Percentiles rank a stretch among this genome's conserved stretches.
Evolutionary conservation across 2,113 vertebrate genomes (phyloP).

Genomic region (Tenrec ecaudatus): DNA sequence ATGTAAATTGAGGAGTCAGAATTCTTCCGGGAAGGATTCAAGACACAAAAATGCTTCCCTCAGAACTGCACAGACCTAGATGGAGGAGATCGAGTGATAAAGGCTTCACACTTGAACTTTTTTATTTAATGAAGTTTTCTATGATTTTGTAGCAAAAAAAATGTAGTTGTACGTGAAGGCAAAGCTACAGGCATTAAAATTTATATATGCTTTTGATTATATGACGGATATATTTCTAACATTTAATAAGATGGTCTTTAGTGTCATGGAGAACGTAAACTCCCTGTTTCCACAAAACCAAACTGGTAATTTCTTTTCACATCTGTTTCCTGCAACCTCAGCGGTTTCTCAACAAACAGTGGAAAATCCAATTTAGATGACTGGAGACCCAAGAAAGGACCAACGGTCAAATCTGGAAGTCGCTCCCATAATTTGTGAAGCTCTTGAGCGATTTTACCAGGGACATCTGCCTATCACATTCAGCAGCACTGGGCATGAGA

Average conservation of each 20-base stretch:
- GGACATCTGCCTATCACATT: neutral
- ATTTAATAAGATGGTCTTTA: neutral
- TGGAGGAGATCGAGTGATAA: too few relatives aligned
- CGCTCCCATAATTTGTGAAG: neutral
- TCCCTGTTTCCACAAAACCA: neutral
- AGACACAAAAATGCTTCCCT: too few relatives aligned
- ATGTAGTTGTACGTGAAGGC: neutral
- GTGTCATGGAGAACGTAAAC: neutral
- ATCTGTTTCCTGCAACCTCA: neutral
- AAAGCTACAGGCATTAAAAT: neutral
- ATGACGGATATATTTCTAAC: neutral
- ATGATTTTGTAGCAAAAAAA: neutral
- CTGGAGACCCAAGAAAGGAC: neutral
- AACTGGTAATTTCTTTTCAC: neutral
- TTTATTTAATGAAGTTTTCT: too few relatives aligned
- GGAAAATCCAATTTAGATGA: neutral
- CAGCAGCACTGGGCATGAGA: neutral
- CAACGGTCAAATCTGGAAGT: neutral
- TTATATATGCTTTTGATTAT: neutral
- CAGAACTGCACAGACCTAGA: too few relatives aligned
- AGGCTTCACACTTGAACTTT: too few relatives aligned
- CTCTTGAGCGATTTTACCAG: neutral
- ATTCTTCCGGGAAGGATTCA: too few relatives aligned
- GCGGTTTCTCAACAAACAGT: neutral
- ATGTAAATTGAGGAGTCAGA: too few relatives aligned